Conservation (phyloP, 2,113 vertebrate genomes). For the Corythornis vintsioides region DNA sequence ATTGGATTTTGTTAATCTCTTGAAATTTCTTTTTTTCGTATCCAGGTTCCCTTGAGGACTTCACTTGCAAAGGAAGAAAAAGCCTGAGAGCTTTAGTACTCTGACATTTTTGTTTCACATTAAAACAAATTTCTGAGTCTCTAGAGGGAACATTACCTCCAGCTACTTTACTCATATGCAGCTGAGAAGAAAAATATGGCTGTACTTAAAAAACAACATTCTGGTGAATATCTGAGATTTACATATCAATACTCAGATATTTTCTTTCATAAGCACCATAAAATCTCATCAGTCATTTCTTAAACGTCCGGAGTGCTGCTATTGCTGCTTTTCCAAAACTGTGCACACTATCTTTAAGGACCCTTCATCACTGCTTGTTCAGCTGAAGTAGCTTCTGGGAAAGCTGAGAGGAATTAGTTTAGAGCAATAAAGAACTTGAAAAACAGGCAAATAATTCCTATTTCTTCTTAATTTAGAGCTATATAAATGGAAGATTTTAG, state of each 20-base stretch:
- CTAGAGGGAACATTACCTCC: slow-evolving; percentile 41
- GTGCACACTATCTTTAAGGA: slow-evolving; percentile 20
- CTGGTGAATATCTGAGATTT: slow-evolving; percentile 53
- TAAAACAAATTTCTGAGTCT: slow-evolving; percentile 57
- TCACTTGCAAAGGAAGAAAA: neutral
- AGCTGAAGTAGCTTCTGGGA: slow-evolving; percentile 12
- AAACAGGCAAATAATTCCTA: neutral
- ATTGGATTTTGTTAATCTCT: slow-evolving; percentile 50
- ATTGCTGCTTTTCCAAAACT: slow-evolving; percentile 35
- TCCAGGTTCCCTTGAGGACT: neutral
- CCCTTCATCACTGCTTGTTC: slow-evolving; percentile 27
- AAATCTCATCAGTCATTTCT: slow-evolving; percentile 59
- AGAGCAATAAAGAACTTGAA: slow-evolving; percentile 16
- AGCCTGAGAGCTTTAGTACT: neutral
- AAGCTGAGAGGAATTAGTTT: slow-evolving; percentile 34
- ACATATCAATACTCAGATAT: slow-evolving; percentile 55
- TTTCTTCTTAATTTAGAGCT: slow-evolving; percentile 10
- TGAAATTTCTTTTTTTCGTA: slow-evolving; percentile 13
- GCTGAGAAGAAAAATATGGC: slow-evolving; percentile 41
- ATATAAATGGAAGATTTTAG: neutral
- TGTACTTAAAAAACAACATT: slow-evolving; percentile 58
- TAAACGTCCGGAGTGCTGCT: slow-evolving; percentile 19
- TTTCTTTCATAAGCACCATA: slow-evolving; percentile 42
- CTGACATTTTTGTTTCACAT: slow-evolving; percentile 52
- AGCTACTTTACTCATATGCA: slow-evolving; percentile 26